Base-by-base conservation (phyloP, 2,797 vertebrate genomes). In the Acipenser transmontanus region DNA sequence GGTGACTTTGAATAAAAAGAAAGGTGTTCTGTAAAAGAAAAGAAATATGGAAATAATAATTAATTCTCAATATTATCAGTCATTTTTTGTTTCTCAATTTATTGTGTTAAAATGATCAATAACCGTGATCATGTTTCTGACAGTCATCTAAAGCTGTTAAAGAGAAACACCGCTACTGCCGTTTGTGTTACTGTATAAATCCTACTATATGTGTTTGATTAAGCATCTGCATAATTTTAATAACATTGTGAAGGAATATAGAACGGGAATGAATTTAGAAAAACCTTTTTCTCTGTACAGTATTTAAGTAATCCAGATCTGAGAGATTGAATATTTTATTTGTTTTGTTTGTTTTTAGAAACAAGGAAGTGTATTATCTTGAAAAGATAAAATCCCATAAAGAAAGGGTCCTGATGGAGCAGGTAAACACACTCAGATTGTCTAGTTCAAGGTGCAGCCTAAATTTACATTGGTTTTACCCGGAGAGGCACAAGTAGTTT, bases 401-500 rank as follows among this genome's bases (percentile, higher is more conserved):
- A 73, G 62, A 71, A 68, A 60, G 54, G 49, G 66, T 80, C 0
- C 52, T 59, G 1, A 20, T 6, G 6, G 49, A 77, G 34, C 75
- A 79, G 84, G 88, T 88, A 69, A 73, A 63, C 47, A 3, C 12
- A 6, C 9, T 48, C 8, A n/a, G 13, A 2, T 17, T 60, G 7
- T 13, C 20, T 47, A 66, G 48, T 2, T n/a, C 9, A 65, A 0
- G 20, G 7, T 6, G 17, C 7, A 5, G 20, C 8, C n/a, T 7
- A 47, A n/a, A 59, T 7, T 7, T 14, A 65, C 34, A 11, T 57
- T 14, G 0, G 8, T 49, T 66, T 47, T 11, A 13, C 34, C 34
- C 0, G 34, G 34, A 34, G 34, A 34, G 4, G 34, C 34, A 34
- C 34, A 34, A 34, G 34, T 1, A 17, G 14, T 17, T 17, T 12